These are phyloP conservation scores for Apocrypta bakeri DNA, from an alignment of 1,140 invertebrate species.

Conservation along the genomic window DNA sequence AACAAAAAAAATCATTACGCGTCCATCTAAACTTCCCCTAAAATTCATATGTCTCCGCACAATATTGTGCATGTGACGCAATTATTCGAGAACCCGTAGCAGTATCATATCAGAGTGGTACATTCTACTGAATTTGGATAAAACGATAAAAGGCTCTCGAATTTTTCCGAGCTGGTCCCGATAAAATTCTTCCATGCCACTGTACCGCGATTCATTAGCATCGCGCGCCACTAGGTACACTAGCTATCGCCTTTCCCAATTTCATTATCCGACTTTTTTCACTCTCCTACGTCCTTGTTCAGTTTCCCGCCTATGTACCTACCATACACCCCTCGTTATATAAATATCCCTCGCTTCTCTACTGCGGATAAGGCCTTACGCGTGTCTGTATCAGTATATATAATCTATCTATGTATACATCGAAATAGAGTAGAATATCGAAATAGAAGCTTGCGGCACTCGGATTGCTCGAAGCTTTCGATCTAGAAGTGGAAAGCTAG, in stretches of 20 bases:
- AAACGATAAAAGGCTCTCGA: conserved; percentile 4
- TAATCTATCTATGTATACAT: no score
- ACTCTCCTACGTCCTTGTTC: not conserved
- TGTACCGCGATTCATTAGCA: conserved; percentile 20
- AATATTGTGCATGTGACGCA: not conserved
- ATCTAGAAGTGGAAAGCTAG: not conserved
- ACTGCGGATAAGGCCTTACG: no score
- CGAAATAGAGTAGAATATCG: no score
- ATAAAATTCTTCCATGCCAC: conserved; percentile 12
- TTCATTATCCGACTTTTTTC: conserved; percentile 4
- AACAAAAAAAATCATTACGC: not conserved
- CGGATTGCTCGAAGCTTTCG: no score
- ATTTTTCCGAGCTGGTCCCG: not conserved
- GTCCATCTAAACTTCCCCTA: not conserved
- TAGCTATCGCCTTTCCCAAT: not conserved
- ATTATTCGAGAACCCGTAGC: not conserved
- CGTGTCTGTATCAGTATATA: no score
- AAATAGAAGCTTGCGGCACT: no score
- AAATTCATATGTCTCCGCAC: not conserved
- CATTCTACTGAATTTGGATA: not conserved
- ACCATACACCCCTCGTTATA: not conserved
- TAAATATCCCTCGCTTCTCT: not conserved
- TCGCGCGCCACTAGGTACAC: not conserved
- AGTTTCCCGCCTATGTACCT: not conserved
- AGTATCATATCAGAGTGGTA: not conserved